These are phyloP conservation scores for Trachymyrmex septentrionalis DNA, from an alignment of 1,140 invertebrate species.

Conservation along the genomic window DNA sequence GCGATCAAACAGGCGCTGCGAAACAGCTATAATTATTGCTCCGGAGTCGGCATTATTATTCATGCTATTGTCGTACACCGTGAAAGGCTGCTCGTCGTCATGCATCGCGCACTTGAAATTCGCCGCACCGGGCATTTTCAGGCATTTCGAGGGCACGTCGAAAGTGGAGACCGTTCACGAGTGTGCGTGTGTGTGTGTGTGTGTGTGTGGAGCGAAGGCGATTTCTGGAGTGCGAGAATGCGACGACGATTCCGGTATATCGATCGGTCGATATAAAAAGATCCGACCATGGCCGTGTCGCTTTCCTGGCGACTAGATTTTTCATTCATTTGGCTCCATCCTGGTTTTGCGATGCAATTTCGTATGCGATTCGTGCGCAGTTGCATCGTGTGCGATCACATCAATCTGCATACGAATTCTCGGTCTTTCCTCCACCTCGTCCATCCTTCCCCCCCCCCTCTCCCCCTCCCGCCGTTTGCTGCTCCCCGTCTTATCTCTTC, in stretches of 20 bases:
- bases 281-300: slow-evolving; percentile 58
- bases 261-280: slow-evolving; percentile 36
- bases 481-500: slow-evolving; percentile 42
- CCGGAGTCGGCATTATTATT: slow-evolving; percentile 21
- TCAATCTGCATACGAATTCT: slow-evolving; percentile 84
- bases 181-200: no score
- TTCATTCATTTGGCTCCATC: slow-evolving; percentile 77
- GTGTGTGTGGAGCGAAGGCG: background rate
- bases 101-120: background rate
- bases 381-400: slow-evolving; percentile 86
- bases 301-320: slow-evolving; percentile 67
- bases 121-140: background rate
- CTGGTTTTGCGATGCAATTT: slow-evolving; percentile 68
- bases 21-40: slow-evolving; percentile 28
- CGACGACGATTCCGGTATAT: background rate
- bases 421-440: slow-evolving; percentile 39
- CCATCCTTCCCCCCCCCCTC: slow-evolving; percentile 51
- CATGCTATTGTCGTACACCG: background rate
- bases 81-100: background rate
- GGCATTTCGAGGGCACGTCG: background rate
- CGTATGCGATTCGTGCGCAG: slow-evolving; percentile 81
- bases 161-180: background rate
- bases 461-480: slow-evolving; percentile 5
- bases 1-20: background rate
- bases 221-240: background rate